Conservation (phyloP, 1,140 invertebrate species). For the Psix sp. region DNA sequence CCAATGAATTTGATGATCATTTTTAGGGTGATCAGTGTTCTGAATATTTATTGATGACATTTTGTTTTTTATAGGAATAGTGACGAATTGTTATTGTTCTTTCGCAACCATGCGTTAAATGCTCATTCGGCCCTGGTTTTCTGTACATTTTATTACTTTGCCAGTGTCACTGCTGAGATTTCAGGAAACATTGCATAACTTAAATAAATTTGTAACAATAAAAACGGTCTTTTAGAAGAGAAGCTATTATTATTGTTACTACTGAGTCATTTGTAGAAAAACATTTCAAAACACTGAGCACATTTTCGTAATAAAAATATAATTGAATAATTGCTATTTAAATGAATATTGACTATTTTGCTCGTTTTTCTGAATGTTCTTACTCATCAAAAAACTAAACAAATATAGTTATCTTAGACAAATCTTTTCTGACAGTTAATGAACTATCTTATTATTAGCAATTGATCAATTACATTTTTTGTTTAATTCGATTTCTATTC, state of each 20-base stretch:
- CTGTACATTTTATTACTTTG: slow-evolving; percentile 4
- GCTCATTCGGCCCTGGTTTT: no score
- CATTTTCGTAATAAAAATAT: slow-evolving; percentile 11
- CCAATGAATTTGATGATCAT: slow-evolving; percentile 12
- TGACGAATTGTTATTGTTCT: neutral
- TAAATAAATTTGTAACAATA: neutral
- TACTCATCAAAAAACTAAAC: no score
- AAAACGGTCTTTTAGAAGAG: slow-evolving; percentile 2
- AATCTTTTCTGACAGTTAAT: no score
- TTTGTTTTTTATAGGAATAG: slow-evolving; percentile 1
- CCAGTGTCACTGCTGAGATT: slow-evolving; percentile 7
- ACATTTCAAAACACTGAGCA: slow-evolving; percentile 19
- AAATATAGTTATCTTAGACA: neutral
- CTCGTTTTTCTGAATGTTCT: no score
- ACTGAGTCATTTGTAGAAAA: slow-evolving; percentile 6
- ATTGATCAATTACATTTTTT: no score
- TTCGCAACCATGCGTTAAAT: neutral
- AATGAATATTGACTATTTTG: no score
- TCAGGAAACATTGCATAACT: slow-evolving; percentile 2
- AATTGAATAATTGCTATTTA: slow-evolving; percentile 30
- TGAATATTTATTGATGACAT: slow-evolving; percentile 3
- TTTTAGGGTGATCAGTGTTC: slow-evolving; percentile 6
- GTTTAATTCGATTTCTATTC: no score
- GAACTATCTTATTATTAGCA: no score
- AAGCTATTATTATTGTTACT: slow-evolving; percentile 4